Conservation (phyloP, 2,113 vertebrate species). For the Upupa epops region DNA sequence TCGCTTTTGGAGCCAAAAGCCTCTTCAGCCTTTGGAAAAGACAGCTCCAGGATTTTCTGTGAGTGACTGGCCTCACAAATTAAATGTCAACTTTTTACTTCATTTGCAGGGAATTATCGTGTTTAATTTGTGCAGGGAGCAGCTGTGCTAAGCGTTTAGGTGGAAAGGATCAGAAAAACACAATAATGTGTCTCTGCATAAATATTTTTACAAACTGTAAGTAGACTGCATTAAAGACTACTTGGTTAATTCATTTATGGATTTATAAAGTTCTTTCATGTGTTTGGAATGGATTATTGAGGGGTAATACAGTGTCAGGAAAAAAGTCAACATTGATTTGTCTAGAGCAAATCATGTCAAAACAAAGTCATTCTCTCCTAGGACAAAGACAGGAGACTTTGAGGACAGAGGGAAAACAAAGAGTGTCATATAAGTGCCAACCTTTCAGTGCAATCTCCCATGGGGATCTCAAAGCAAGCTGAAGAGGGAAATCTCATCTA, state of each 20-base stretch:
- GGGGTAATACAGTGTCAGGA: neutral
- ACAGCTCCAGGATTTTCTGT: constrained; percentile 17
- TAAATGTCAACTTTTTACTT: constrained; percentile 32
- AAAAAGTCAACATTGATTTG: constrained; percentile 7
- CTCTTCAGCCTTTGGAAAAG: neutral
- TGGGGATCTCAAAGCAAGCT: neutral
- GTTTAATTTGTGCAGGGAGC: constrained; percentile 19
- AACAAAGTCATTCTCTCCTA: neutral
- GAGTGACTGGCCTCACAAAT: constrained; percentile 44
- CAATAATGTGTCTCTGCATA: neutral
- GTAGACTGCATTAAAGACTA: constrained; percentile 31
- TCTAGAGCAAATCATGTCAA: neutral
- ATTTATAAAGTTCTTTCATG: constrained; percentile 28
- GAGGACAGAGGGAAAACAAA: neutral
- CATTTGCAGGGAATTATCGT: constrained; percentile 35
- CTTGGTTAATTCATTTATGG: constrained; percentile 34
- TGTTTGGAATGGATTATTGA: constrained; percentile 40
- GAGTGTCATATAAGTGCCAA: rapidly evolving
- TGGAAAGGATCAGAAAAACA: constrained; percentile 14
- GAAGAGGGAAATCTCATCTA: neutral
- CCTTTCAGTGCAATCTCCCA: neutral
- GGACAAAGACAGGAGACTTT: neutral
- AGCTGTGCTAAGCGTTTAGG: neutral
- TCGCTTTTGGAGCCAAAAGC: neutral
- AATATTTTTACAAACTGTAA: constrained; percentile 41